Evolutionary conservation across 2,888 invertebrate genomes (phyloP).

Genomic region (Pteria penguin): DNA sequence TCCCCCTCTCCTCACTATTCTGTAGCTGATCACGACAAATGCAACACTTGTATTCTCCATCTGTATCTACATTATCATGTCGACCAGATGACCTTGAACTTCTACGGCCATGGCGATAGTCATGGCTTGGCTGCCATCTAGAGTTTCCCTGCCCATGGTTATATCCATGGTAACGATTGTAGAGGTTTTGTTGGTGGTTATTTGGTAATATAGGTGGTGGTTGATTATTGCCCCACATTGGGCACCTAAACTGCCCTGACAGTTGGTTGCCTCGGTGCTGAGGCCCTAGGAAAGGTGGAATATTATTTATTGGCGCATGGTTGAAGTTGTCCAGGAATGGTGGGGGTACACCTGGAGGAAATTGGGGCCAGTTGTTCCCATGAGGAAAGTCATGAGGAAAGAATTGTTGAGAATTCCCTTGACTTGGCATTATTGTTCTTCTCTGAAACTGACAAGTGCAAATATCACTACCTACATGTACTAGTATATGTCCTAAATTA

Average conservation of each 20-base stretch:
- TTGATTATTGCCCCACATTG: conserved; percentile 18
- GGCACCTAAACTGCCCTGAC: conserved; percentile 1
- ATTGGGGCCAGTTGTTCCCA: neutral
- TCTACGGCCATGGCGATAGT: conserved; percentile 9
- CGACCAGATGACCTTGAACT: neutral
- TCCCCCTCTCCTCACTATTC: conserved; percentile 68
- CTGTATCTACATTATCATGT: neutral
- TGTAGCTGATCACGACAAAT: conserved; percentile 71
- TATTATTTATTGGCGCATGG: neutral
- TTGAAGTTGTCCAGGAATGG: conserved; percentile 1
- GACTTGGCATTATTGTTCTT: conserved; percentile 14
- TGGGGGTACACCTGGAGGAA: conserved; percentile 3
- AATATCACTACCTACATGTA: too few relatives aligned
- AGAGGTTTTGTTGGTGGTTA: conserved; percentile 2
- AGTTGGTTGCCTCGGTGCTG: conserved; percentile 9
- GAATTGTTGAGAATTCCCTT: conserved; percentile 9
- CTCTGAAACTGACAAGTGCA: too few relatives aligned
- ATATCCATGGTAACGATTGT: neutral
- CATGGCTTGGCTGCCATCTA: conserved; percentile 9
- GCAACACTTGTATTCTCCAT: conserved; percentile 59
- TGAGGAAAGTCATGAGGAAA: conserved; percentile 2
- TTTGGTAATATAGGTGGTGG: neutral
- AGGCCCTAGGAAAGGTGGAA: neutral
- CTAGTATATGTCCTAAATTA: too few relatives aligned
- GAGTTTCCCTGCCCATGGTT: neutral